phyloP scores from a whole-genome alignment of 2,888 invertebrate genomes.

The Scrobipalpa atriplicella region DNA sequence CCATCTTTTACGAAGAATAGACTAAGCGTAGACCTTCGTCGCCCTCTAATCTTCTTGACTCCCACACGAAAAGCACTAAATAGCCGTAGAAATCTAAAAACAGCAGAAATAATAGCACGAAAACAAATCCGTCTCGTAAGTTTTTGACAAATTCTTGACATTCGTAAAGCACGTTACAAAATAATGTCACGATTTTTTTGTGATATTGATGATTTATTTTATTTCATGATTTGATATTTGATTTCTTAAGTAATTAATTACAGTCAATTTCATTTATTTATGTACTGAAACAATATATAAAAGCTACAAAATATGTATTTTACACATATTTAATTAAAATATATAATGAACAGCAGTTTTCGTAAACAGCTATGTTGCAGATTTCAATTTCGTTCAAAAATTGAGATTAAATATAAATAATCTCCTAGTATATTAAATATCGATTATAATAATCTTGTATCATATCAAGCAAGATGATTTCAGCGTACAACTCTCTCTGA shows the following conservation, averaged over 20 bases:
- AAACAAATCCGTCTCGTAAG: slow-evolving; percentile 12
- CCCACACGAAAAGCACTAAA: not conserved
- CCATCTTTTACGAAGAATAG: slow-evolving; percentile 50
- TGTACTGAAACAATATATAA: not conserved
- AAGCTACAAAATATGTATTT: not conserved
- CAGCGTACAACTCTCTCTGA: too few relatives aligned
- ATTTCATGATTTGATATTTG: not conserved
- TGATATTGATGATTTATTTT: not conserved
- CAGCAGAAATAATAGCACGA: slow-evolving; percentile 5
- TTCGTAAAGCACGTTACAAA: not conserved
- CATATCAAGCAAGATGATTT: too few relatives aligned
- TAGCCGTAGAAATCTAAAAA: not conserved
- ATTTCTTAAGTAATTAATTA: not conserved
- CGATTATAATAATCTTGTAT: too few relatives aligned
- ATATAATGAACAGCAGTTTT: not conserved
- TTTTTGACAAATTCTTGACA: slow-evolving; percentile 9
- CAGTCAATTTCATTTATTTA: not conserved
- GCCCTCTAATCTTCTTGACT: not conserved
- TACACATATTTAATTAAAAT: too few relatives aligned
- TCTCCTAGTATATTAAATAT: too few relatives aligned
- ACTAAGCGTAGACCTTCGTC: not conserved
- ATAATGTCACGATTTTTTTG: too few relatives aligned
- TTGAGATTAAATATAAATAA: too few relatives aligned
- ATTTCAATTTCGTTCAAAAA: too few relatives aligned
- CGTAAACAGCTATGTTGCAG: not conserved